Conservation (phyloP, 2,113 vertebrate species). For the Bubo scandiacus region DNA sequence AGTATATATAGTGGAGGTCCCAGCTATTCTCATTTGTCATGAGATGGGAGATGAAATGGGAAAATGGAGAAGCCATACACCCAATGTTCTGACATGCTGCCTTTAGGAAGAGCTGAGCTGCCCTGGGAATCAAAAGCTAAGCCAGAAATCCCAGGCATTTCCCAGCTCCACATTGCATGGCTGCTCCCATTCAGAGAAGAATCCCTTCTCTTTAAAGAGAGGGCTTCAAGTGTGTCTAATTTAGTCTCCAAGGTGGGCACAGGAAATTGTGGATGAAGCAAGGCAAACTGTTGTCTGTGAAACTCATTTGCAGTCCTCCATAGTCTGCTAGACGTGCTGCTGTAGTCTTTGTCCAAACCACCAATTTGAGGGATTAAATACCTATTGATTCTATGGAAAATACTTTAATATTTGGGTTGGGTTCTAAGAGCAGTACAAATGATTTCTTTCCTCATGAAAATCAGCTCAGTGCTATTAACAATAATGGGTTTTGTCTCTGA, state of each 20-base stretch:
- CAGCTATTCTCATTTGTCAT: not conserved
- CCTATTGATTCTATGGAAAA: not conserved
- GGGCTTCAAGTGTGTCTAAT: slow-evolving; percentile 35
- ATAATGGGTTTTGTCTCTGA: not conserved
- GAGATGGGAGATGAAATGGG: not conserved
- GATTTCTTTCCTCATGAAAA: not conserved
- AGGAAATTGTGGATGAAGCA: not conserved
- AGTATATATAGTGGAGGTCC: not conserved
- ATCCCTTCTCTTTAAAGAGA: slow-evolving; percentile 62
- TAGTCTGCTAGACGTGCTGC: not conserved
- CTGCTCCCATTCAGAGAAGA: slow-evolving; percentile 75
- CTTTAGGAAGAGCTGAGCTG: slow-evolving; percentile 15
- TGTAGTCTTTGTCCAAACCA: not conserved
- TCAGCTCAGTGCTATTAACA: not conserved
- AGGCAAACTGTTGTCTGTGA: not conserved
- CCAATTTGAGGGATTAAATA: not conserved
- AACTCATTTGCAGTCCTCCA: not conserved
- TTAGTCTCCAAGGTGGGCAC: slow-evolving; percentile 20
- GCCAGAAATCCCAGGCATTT: slow-evolving; percentile 54
- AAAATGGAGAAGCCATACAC: not conserved
- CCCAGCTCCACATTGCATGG: slow-evolving; percentile 71
- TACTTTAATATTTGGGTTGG: not conserved
- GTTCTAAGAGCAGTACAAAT: not conserved
- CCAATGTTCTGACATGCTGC: not conserved
- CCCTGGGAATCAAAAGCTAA: slow-evolving; percentile 29